These are phyloP conservation scores for Hephaestus fuliginosus DNA, from an alignment of 2,797 vertebrate species.

Conservation along the genomic window DNA sequence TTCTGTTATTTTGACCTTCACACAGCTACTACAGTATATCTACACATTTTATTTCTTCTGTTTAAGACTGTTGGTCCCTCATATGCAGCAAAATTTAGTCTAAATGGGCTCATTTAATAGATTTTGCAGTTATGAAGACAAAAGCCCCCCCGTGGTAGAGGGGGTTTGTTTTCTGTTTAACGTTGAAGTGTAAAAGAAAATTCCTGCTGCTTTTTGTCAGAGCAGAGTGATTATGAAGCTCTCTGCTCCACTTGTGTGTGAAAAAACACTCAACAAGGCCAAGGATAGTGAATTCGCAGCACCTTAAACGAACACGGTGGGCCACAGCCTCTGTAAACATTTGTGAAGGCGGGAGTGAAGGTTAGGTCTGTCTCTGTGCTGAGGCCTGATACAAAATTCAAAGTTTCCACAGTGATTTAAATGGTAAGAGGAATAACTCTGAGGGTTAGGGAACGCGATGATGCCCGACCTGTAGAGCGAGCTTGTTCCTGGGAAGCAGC, in stretches of 20 bases:
- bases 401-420: constrained; percentile 25
- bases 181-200: background rate
- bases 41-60: background rate
- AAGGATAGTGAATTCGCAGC: background rate
- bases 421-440: background rate
- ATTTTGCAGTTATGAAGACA: background rate
- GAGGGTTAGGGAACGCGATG: background rate
- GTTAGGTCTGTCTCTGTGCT: background rate
- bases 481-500: constrained; percentile 42
- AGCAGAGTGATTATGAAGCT: background rate
- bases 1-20: background rate
- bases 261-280: constrained; percentile 6
- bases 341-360: background rate
- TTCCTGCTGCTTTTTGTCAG: background rate
- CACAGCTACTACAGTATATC: background rate
- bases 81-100: background rate
- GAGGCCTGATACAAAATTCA: constrained; percentile 1
- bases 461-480: constrained; percentile 18
- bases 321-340: background rate
- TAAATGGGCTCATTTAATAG: background rate
- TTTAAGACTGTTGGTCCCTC: constrained; percentile 4
- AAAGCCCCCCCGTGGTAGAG: background rate
- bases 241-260: background rate
- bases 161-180: background rate
- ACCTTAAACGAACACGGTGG: background rate